phyloP scores from a whole-genome alignment of 2,113 vertebrate genomes.

The Megalops atlanticus region DNA sequence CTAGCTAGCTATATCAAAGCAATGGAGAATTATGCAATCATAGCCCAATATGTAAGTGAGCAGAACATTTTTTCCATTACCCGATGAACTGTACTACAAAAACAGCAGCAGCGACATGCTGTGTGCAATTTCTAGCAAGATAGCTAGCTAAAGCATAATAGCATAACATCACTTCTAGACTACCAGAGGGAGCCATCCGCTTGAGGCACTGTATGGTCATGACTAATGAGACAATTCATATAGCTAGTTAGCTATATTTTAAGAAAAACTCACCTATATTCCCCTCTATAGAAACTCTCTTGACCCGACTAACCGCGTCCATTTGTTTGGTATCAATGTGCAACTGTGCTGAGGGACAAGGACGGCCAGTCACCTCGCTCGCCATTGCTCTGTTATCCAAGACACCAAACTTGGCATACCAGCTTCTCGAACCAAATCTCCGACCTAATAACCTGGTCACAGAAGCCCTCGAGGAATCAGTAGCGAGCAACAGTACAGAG shows the following conservation, averaged over 20 bases:
- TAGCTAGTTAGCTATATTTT: not conserved
- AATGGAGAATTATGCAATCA: too few relatives aligned
- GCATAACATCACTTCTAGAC: too few relatives aligned
- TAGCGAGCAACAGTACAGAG: not conserved
- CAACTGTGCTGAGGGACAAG: not conserved
- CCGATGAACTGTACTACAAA: too few relatives aligned
- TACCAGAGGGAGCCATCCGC: too few relatives aligned
- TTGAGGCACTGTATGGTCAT: too few relatives aligned
- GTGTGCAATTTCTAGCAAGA: too few relatives aligned
- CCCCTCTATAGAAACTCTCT: slow-evolving; percentile 73
- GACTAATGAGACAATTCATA: not conserved
- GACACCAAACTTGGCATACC: not conserved
- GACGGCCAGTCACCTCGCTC: not conserved
- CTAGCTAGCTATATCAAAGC: not conserved
- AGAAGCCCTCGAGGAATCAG: not conserved
- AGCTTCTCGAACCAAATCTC: not conserved
- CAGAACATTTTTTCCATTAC: too few relatives aligned
- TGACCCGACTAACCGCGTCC: slow-evolving; percentile 42
- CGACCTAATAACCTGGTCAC: not conserved
- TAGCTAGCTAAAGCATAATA: too few relatives aligned
- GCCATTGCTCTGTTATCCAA: not conserved
- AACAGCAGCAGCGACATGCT: too few relatives aligned
- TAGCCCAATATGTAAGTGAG: too few relatives aligned
- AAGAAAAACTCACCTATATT: slow-evolving; percentile 66
- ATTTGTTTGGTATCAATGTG: not conserved